These are phyloP conservation scores for Paraplagusia blochii DNA, from an alignment of 2,113 vertebrate species.

Conservation along the genomic window DNA sequence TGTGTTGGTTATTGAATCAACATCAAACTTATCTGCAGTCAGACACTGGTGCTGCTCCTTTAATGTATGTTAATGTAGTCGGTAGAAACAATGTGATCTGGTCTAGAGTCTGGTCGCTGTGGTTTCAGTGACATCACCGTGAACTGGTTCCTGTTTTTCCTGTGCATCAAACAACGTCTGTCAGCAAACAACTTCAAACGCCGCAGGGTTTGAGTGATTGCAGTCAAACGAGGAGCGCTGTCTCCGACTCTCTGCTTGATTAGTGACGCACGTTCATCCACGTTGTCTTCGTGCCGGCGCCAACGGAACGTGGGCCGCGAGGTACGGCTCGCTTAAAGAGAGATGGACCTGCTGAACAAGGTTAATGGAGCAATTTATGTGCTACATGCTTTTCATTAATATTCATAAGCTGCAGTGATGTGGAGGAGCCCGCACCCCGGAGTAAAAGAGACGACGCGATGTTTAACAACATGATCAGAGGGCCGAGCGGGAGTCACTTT, in stretches of 20 bases:
- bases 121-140: too few relatives aligned
- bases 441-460: slow-evolving; percentile 46
- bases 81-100: slow-evolving; percentile 15
- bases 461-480: slow-evolving; percentile 66
- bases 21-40: slow-evolving; percentile 18
- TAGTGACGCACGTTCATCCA: slow-evolving; percentile 30
- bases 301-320: slow-evolving; percentile 13
- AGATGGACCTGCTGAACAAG: slow-evolving; percentile 58
- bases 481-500: slow-evolving; percentile 38
- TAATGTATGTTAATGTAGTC: slow-evolving; percentile 19
- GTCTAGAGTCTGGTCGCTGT: too few relatives aligned
- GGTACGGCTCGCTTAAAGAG: slow-evolving; percentile 43
- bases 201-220: slow-evolving; percentile 22
- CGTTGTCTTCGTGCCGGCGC: slow-evolving; percentile 21
- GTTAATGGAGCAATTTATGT: slow-evolving; percentile 73
- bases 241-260: slow-evolving; percentile 26
- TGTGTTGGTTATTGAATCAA: slow-evolving; percentile 24
- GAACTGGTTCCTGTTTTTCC: slow-evolving; percentile 8
- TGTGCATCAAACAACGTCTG: slow-evolving; percentile 14
- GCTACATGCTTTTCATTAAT: slow-evolving; percentile 65
- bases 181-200: slow-evolving; percentile 15
- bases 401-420: slow-evolving; percentile 63
- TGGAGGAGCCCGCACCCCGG: slow-evolving; percentile 44
- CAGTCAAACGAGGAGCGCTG: background rate
- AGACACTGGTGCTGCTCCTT: slow-evolving; percentile 9